Evolutionary conservation across 2,888 invertebrate species (phyloP).

Genomic region (Morpho helenor): DNA sequence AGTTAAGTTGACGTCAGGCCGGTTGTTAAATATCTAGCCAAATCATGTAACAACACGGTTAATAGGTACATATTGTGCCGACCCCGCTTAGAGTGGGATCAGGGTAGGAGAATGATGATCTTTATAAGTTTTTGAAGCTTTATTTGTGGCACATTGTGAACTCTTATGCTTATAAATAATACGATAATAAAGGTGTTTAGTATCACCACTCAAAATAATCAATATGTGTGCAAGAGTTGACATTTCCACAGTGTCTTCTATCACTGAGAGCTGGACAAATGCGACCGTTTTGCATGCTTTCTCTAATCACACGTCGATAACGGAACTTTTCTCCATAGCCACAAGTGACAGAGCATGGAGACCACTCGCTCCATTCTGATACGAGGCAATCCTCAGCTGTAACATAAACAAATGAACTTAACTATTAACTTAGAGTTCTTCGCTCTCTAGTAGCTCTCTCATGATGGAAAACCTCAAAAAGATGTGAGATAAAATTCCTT

Average conservation of each 20-base stretch:
- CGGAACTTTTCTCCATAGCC: slow-evolving; percentile 93
- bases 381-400: slow-evolving; percentile 89
- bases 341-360: slow-evolving; percentile 90
- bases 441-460: too few species aligned
- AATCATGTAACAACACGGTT: too few species aligned
- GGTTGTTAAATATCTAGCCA: too few species aligned
- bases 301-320: slow-evolving; percentile 84
- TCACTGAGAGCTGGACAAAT: slow-evolving; percentile 56
- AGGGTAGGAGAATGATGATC: too few species aligned
- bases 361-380: slow-evolving; percentile 91
- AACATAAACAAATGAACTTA: slow-evolving; percentile 10
- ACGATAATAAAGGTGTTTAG: neutral
- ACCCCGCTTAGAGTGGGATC: too few species aligned
- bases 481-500: too few species aligned
- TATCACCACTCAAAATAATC: slow-evolving; percentile 64
- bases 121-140: too few species aligned
- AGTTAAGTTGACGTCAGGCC: too few species aligned
- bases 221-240: slow-evolving; percentile 59
- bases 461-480: too few species aligned
- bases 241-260: slow-evolving; percentile 55
- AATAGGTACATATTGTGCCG: too few species aligned
- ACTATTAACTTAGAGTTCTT: neutral
- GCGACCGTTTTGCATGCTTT: slow-evolving; percentile 86
- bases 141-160: too few species aligned
- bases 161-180: neutral